phyloP scores from a whole-genome alignment of 2,888 invertebrate genomes.

The Erebia aethiops region DNA sequence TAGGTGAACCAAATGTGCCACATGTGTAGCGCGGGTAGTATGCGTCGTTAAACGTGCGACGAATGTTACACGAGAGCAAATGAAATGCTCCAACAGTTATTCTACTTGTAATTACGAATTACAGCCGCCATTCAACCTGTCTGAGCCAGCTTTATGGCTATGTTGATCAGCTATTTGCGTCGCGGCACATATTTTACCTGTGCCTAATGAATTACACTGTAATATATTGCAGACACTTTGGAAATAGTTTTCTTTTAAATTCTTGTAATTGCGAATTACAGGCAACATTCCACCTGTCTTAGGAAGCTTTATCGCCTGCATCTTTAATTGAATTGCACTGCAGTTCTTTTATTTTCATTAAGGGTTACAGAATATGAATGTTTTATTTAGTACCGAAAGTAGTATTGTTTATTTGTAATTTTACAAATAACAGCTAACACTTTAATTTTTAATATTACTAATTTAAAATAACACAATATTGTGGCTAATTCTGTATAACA shows the following conservation, averaged over 20 bases:
- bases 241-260: background rate
- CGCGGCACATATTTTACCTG: constrained; percentile 13
- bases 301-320: background rate
- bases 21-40: background rate
- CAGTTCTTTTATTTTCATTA: too few relatives aligned
- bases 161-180: constrained; percentile 15
- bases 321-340: background rate
- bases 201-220: constrained; percentile 8
- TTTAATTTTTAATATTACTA: too few relatives aligned
- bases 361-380: too few relatives aligned
- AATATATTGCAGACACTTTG: background rate
- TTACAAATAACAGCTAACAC: too few relatives aligned
- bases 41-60: constrained; percentile 10
- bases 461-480: too few relatives aligned
- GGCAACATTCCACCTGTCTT: background rate
- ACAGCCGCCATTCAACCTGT: constrained; percentile 10
- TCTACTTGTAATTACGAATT: constrained; percentile 14
- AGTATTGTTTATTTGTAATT: too few relatives aligned
- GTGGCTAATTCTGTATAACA: too few relatives aligned
- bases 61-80: constrained; percentile 2
- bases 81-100: constrained; percentile 6
- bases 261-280: background rate
- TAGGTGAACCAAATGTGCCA: too few relatives aligned
- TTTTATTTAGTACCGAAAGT: too few relatives aligned
- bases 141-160: background rate